Evolutionary conservation across 2,888 invertebrate species (phyloP).

Genomic region (Epinotia brunnichana): DNA sequence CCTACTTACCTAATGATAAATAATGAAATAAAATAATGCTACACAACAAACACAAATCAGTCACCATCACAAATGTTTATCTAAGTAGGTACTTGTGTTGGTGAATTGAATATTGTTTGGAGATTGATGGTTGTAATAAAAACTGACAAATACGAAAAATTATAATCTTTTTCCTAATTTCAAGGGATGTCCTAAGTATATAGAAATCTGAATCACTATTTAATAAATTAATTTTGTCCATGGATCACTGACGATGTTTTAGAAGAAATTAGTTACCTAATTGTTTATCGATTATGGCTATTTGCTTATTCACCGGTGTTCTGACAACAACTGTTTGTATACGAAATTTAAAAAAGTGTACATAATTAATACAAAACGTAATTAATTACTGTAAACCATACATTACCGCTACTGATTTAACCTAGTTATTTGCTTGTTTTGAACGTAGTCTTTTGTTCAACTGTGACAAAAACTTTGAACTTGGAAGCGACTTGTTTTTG

Average conservation of each 20-base stretch:
- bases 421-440: not conserved
- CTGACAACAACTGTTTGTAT: not conserved
- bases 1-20: too few species aligned
- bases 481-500: constrained; percentile 18
- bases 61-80: too few species aligned
- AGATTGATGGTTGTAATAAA: too few species aligned
- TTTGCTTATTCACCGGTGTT: not conserved
- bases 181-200: not conserved
- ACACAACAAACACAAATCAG: too few species aligned
- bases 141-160: too few species aligned
- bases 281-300: not conserved
- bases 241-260: not conserved
- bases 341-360: too few species aligned
- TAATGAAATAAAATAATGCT: too few species aligned
- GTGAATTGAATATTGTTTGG: too few species aligned
- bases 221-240: not conserved
- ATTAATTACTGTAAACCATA: not conserved
- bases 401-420: not conserved
- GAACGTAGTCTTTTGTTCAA: constrained; percentile 8
- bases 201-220: not conserved
- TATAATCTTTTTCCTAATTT: too few species aligned
- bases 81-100: too few species aligned
- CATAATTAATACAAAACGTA: not conserved
- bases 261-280: not conserved
- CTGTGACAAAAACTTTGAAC: constrained; percentile 16